Conservation (phyloP, 2,113 vertebrate genomes). For the Heloderma charlesbogerti region DNA sequence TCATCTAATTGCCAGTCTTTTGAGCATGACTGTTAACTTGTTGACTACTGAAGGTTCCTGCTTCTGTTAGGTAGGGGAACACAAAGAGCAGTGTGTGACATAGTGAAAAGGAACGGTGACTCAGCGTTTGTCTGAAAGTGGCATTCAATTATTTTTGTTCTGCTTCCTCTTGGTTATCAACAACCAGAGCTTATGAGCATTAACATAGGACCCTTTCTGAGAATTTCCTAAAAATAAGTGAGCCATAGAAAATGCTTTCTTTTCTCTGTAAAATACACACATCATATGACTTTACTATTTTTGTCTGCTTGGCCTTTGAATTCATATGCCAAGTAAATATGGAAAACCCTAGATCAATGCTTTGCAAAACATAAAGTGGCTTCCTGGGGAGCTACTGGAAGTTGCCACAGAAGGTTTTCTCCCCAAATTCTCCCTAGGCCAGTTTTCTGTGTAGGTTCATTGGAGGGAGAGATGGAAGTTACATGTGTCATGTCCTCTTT, state of each 20-base stretch:
- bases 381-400: neutral
- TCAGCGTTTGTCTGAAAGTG: conserved; percentile 60
- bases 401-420: neutral
- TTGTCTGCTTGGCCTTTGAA: neutral
- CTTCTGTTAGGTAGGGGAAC: conserved; percentile 33
- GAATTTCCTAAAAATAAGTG: conserved; percentile 40
- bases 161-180: conserved; percentile 55
- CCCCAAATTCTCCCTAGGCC: neutral
- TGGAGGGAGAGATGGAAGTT: neutral
- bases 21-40: conserved; percentile 55
- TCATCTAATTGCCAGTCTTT: conserved; percentile 55
- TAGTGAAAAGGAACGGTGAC: conserved; percentile 47
- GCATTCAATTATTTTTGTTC: conserved; percentile 42
- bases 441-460: neutral
- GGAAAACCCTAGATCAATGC: neutral
- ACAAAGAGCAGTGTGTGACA: conserved; percentile 39
- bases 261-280: neutral
- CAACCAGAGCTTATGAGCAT: conserved; percentile 34
- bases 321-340: neutral
- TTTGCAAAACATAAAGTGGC: neutral
- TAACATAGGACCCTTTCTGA: conserved; percentile 26
- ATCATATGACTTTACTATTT: neutral
- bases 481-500: neutral
- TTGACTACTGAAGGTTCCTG: conserved; percentile 31
- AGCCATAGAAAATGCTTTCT: neutral